Evolutionary conservation across 2,888 invertebrate species (phyloP).

Genomic region (Nemurella pictetii): DNA sequence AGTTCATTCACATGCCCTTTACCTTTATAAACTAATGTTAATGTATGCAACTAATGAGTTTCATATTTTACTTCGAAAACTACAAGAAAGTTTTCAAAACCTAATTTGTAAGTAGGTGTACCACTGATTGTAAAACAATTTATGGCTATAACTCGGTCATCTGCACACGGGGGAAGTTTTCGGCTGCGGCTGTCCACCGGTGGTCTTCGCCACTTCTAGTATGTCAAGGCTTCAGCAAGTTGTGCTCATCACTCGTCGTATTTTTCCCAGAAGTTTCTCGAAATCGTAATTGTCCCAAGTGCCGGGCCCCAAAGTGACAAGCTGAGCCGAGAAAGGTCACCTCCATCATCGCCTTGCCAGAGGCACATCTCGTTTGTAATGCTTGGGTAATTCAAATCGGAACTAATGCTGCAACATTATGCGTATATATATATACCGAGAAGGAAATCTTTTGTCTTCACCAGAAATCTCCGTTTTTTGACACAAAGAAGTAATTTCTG

Average conservation of each 20-base stretch:
- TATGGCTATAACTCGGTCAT: neutral
- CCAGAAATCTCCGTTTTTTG: neutral
- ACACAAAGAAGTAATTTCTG: neutral
- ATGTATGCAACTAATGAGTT: neutral
- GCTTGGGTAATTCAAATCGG: neutral
- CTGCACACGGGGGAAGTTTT: neutral
- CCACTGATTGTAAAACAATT: neutral
- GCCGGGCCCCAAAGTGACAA: neutral
- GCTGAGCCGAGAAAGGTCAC: neutral
- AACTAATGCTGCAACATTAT: neutral
- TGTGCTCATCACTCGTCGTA: neutral
- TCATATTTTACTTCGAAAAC: neutral
- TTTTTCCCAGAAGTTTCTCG: neutral
- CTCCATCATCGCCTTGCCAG: neutral
- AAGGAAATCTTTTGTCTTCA: neutral
- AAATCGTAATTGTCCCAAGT: neutral
- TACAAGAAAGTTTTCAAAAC: neutral
- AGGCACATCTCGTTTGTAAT: neutral
- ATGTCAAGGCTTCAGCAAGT: neutral
- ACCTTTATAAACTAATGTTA: neutral
- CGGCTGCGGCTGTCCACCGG: neutral
- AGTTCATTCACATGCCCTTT: neutral
- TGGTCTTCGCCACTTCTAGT: neutral
- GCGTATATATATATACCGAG: neutral
- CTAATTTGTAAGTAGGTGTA: neutral